Conservation (phyloP, 2,113 vertebrate species). For the Platichthys stellatus region DNA sequence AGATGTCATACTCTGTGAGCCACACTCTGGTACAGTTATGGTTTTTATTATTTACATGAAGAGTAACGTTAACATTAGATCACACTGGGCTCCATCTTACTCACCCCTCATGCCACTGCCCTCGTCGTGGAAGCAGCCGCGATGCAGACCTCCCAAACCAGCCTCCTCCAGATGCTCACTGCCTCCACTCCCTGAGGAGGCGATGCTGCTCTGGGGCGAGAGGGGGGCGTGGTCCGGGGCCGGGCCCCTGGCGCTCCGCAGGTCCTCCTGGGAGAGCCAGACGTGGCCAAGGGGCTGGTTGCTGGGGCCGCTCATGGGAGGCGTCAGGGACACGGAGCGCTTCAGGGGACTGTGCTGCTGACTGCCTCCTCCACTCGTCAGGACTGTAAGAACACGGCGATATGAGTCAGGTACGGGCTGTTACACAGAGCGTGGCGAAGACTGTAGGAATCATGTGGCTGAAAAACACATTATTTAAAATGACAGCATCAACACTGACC, state of each 20-base stretch:
- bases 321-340: conserved; percentile 98
- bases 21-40: no score
- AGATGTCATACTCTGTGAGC: no score
- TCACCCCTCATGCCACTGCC: conserved; percentile 99
- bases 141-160: conserved; percentile 82
- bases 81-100: conserved; percentile 29
- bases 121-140: conserved; percentile 97
- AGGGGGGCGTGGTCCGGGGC: conserved; percentile 96
- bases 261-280: conserved; percentile 99
- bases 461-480: no score
- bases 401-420: conserved; percentile 39
- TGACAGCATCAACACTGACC: no score
- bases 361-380: conserved; percentile 82
- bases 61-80: neutral
- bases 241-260: conserved; percentile 88
- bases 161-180: conserved; percentile 98
- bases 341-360: conserved; percentile 97
- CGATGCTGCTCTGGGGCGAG: conserved; percentile 99
- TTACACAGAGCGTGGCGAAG: neutral
- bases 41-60: no score
- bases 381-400: conserved; percentile 85
- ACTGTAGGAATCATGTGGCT: no score
- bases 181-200: conserved; percentile 98
- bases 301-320: conserved; percentile 95
- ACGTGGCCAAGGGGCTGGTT: conserved; percentile 93